Base-by-base conservation (phyloP, 2,888 invertebrate genomes). In the Caenorhabditis wallacei region DNA sequence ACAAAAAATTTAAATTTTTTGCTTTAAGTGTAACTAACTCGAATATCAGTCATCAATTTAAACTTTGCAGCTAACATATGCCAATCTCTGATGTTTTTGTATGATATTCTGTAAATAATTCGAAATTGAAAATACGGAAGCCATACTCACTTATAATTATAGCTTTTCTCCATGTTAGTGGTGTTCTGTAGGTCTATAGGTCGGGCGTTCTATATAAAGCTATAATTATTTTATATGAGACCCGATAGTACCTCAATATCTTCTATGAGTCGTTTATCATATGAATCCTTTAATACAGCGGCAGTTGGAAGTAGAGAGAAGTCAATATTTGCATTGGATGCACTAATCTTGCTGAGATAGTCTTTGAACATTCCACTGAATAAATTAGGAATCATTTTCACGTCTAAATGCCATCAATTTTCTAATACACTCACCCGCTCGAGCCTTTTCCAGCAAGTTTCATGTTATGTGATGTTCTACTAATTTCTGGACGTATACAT, bases 401-500 rank as follows among this genome's bases (percentile, higher is more conserved):
- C n/a, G n/a, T n/a, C n/a, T 30, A 69, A 35, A 7, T 2, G 5
- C 4, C 30, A 5, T 30, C 30, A 30, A 40, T 40, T 40, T 35
- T 35, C 5, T 40, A 13, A 18, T 48, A 2, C 8, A 22, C 94
- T 89, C 92, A 95, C 95, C 94, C 95, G 94, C 95, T 95, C 66
- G 95, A 95, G 80, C 95, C 95, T 88, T 97, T 98, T 59, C 99
- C 99, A 93, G 98, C 98, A 16, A 89, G 56, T 26, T 85, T 85
- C 2, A 98, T 98, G 70, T 91, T 88, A 57, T 88, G 88, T 2
- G 87, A 95, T 0, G 98, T 98, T 85, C 99, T 94, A 11, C 98
- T 96, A 88, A 99, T 94, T 94, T 99, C 99, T 0, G 99, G 99
- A 83, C 99, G 94, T 90, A 99, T 96, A 92, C 99, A 99, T 7